Base-by-base conservation (phyloP, 2,888 invertebrate genomes). In the Metacarcinus magister region DNA sequence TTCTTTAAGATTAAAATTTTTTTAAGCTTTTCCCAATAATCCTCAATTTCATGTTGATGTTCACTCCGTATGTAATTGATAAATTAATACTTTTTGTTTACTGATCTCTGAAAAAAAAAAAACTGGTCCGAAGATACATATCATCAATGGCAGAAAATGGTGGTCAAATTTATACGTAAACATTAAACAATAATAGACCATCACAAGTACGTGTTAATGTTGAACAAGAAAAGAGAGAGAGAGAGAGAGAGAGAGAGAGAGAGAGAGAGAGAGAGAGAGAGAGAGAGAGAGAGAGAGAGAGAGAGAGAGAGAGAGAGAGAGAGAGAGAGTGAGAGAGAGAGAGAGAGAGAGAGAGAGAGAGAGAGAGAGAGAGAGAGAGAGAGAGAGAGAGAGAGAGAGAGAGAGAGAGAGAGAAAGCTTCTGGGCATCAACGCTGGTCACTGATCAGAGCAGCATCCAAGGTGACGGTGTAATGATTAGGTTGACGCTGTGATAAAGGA, bases 351-450 rank as follows among this genome's bases (percentile, higher is more conserved):
- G 90, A 90, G 43, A 91, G 91, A 91, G 92, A 92, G 92, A 92
- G 92, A 48, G 92, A 92, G 92, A 92, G 92, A 92, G 92, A 48
- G 91, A 91, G 91, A 91, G 91, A 91, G 91, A 91, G 91, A 91
- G 91, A 91, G 91, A 91, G 91, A 91, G 91, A 91, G 91, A 91
- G 91, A 91, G 91, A 91, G 91, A 91, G 91, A 91, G 91, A 92
- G 92, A 48, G 92, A 92, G 92, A 28, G 92, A 92, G 54, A 54
- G 44, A 44, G 44, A 91, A 32, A 32, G 82, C 82, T 82, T 32
- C 82, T 82, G 82, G 82, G 82, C 82, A 82, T 82, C 82, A 82
- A 19, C 82, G 82, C 82, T 82, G 32, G 82, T 82, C 82, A 82
- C 82, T 82, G 82, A 82, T 82, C 82, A 82, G 82, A 16, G 23